phyloP scores from a whole-genome alignment of 2,888 invertebrate species.

The Hypena proboscidalis region DNA sequence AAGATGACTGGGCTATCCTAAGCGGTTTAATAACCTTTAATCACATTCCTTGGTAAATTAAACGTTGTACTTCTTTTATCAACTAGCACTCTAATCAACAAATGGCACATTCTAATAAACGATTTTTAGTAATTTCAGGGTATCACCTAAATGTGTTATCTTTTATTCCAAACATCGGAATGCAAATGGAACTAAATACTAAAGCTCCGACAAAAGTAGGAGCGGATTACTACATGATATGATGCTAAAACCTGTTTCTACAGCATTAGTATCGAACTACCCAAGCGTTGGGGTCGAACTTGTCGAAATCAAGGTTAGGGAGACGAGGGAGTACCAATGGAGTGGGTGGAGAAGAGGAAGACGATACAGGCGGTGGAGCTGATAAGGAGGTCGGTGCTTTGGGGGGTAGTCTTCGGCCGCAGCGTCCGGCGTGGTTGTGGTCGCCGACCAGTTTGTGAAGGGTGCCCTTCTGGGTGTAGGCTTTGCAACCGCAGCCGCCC shows the following conservation, averaged over 20 bases:
- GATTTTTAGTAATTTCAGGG: neutral
- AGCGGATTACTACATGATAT: slow-evolving; percentile 24
- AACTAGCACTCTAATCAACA: slow-evolving; percentile 14
- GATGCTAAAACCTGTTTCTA: slow-evolving; percentile 11
- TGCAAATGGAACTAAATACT: slow-evolving; percentile 16
- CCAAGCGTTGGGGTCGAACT: slow-evolving; percentile 78
- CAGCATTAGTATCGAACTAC: slow-evolving; percentile 62
- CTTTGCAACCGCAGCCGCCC: slow-evolving; percentile 81
- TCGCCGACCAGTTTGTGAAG: slow-evolving; percentile 78
- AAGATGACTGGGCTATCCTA: neutral
- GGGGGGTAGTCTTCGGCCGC: slow-evolving; percentile 58
- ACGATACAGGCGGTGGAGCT: slow-evolving; percentile 23
- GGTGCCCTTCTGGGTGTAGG: slow-evolving; percentile 77
- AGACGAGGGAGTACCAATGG: slow-evolving; percentile 68
- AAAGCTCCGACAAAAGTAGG: slow-evolving; percentile 5
- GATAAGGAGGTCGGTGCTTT: slow-evolving; percentile 37
- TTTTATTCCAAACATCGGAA: slow-evolving; percentile 15
- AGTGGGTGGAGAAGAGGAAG: slow-evolving; percentile 58
- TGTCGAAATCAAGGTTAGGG: slow-evolving; percentile 68
- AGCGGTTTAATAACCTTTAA: slow-evolving; percentile 30
- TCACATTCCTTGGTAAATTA: slow-evolving; percentile 35
- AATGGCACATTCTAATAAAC: slow-evolving; percentile 28
- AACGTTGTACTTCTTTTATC: slow-evolving; percentile 24
- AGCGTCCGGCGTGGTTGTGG: slow-evolving; percentile 76
- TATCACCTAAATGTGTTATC: slow-evolving; percentile 5